phyloP scores from a whole-genome alignment of 2,888 invertebrate genomes.

The Parnassius apollo region DNA sequence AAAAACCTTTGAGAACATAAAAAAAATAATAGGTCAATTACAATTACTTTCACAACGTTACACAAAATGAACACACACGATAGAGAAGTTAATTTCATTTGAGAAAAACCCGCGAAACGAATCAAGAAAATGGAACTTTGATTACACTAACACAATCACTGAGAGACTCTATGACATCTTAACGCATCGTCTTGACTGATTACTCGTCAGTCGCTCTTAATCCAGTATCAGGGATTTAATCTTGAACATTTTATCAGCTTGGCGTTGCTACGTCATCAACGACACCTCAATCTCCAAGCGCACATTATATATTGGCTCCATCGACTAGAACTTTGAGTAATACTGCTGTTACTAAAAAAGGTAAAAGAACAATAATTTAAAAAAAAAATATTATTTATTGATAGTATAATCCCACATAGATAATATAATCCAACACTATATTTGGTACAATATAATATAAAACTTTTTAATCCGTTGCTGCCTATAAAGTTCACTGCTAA shows the following conservation, averaged over 20 bases:
- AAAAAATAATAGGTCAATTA: not conserved
- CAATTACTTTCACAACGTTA: not conserved
- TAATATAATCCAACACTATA: no score
- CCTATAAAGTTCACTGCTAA: no score
- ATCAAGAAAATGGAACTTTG: constrained; percentile 11
- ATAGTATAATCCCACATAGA: no score
- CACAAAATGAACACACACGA: not conserved
- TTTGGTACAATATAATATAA: no score
- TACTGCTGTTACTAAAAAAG: constrained; percentile 73
- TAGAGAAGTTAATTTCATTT: constrained; percentile 4
- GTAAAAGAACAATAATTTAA: constrained; percentile 41
- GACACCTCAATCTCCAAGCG: constrained; percentile 74
- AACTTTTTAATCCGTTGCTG: no score
- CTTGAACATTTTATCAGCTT: constrained; percentile 38
- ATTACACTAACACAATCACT: constrained; percentile 10
- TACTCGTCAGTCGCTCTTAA: constrained; percentile 29
- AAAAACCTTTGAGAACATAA: not conserved
- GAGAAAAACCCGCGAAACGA: constrained; percentile 10
- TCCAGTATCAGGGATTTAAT: constrained; percentile 30
- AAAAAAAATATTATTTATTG: no score
- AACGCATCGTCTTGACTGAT: constrained; percentile 30
- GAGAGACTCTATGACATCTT: constrained; percentile 12
- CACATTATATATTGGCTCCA: constrained; percentile 73
- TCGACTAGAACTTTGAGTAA: constrained; percentile 66
- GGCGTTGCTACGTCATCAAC: constrained; percentile 62